Evolutionary conservation across 2,113 vertebrate genomes (phyloP), one percentile per base, ranked within the genome.

Genomic region (Spea bombifrons): DNA sequence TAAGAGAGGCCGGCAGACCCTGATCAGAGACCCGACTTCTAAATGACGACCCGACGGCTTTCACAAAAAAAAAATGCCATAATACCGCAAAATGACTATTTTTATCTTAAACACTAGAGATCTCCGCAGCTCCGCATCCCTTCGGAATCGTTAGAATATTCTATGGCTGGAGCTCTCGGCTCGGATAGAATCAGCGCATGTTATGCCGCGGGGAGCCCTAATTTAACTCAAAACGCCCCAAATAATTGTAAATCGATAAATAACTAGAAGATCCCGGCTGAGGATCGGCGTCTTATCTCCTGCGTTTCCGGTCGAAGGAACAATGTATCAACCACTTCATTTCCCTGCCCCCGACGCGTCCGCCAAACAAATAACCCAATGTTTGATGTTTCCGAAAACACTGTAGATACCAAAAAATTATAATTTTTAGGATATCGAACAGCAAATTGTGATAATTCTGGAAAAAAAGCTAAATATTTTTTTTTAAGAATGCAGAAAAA

Each of bases 11-110:
- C 83, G 53, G 43, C 50, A 81, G 81, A 76, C 82, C 85, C 82
- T 90, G 84, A 85, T 86, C 82, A 82, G 78, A 83, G 45, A 48
- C 79, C 50, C 0, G n/a, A 81, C 75, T 83, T 30, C 13, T 74
- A 73, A 86, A 82, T 30, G 81, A 86, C 43, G 81, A 77, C 63
- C 57, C 13, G 50, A 16, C 17, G 75, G 75, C 72, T 83, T 83
- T 87, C 78, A 77, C 75, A 82, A 46, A 71, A 76, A 83, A 82
- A 82, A 57, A 81, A 17, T n/a, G n/a, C n/a, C n/a, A n/a, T n/a
- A n/a, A n/a, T n/a, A n/a, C n/a, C n/a, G n/a, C n/a, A n/a, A 82
- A 85, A 85, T 65, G 50, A 30, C 64, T 72, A 73, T 52, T 66
- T 65, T 17, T 57, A 5, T 71, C 81, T 82, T 81, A 76, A 10